phyloP scores from a whole-genome alignment of 2,888 invertebrate genomes.

The Drosophila bunnanda region DNA sequence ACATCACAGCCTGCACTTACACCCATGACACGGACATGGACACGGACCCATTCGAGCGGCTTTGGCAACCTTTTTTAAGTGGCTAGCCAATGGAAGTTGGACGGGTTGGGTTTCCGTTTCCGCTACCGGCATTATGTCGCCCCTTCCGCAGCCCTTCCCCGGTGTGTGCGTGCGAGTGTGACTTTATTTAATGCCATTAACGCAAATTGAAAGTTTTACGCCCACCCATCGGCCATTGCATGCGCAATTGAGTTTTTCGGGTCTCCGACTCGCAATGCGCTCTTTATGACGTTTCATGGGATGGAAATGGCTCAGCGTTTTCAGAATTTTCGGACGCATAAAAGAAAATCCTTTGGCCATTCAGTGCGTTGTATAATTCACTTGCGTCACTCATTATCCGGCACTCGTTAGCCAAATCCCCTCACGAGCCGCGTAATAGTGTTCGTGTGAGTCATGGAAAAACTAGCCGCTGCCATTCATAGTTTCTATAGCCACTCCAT shows the following conservation, averaged over 20 bases:
- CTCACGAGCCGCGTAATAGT: slow-evolving; percentile 12
- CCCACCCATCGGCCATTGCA: slow-evolving; percentile 67
- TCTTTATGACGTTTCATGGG: slow-evolving; percentile 43
- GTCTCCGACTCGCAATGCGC: slow-evolving; percentile 37
- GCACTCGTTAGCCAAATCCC: slow-evolving; percentile 24
- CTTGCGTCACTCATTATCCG: slow-evolving; percentile 39
- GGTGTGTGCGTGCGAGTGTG: slow-evolving; percentile 36
- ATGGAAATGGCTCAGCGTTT: slow-evolving; percentile 20
- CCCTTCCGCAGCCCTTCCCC: not conserved
- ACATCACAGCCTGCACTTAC: slow-evolving; percentile 49
- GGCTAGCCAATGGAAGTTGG: slow-evolving; percentile 65
- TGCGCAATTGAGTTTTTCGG: slow-evolving; percentile 72
- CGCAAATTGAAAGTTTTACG: slow-evolving; percentile 78
- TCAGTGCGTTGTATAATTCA: slow-evolving; percentile 34
- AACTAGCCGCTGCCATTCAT: slow-evolving; percentile 67
- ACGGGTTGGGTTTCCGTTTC: slow-evolving; percentile 31
- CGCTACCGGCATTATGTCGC: slow-evolving; percentile 33
- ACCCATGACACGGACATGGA: slow-evolving; percentile 6
- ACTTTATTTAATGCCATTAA: slow-evolving; percentile 78
- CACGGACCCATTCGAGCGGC: slow-evolving; percentile 51
- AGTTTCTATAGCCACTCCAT: slow-evolving; percentile 62
- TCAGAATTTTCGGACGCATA: slow-evolving; percentile 19
- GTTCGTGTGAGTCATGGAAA: slow-evolving; percentile 46
- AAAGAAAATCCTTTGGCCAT: slow-evolving; percentile 30
- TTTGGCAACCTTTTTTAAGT: slow-evolving; percentile 75